Conservation (phyloP, 2,888 invertebrate species). For the Eupeodes luniger region DNA sequence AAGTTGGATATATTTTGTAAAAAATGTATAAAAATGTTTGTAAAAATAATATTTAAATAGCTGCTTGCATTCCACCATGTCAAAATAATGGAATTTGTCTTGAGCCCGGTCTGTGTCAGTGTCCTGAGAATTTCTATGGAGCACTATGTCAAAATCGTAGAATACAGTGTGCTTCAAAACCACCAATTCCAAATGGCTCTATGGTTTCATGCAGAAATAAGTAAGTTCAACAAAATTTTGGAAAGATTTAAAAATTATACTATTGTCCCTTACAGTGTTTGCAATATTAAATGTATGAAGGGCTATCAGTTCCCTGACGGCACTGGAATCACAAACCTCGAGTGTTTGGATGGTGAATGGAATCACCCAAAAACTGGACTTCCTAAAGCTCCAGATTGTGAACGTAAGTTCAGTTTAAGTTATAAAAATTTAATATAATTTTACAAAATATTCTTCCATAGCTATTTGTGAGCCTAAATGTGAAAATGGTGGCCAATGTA, state of each 20-base stretch:
- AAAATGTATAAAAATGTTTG: no score
- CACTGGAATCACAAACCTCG: slow-evolving; percentile 87
- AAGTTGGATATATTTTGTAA: slow-evolving; percentile 78
- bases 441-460: slow-evolving; percentile 55
- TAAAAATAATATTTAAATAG: slow-evolving; percentile 84
- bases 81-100: slow-evolving; percentile 92
- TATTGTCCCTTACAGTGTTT: slow-evolving; percentile 84
- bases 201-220: slow-evolving; percentile 87
- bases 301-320: slow-evolving; percentile 91
- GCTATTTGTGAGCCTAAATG: slow-evolving; percentile 90
- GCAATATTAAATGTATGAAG: slow-evolving; percentile 88
- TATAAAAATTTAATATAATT: no score
- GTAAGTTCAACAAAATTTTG: slow-evolving; percentile 84
- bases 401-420: slow-evolving; percentile 85
- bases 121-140: slow-evolving; percentile 89
- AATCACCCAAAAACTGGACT: slow-evolving; percentile 87
- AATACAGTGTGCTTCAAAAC: slow-evolving; percentile 88
- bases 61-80: slow-evolving; percentile 90
- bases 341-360: slow-evolving; percentile 90
- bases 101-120: slow-evolving; percentile 90
- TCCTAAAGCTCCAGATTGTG: slow-evolving; percentile 88
- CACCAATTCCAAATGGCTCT: slow-evolving; percentile 88
- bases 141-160: slow-evolving; percentile 90
- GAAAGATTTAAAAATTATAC: background rate
- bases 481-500: slow-evolving; percentile 92